Evolutionary conservation across 1,140 invertebrate species (phyloP).

Genomic region (Diachasma alloeum): DNA sequence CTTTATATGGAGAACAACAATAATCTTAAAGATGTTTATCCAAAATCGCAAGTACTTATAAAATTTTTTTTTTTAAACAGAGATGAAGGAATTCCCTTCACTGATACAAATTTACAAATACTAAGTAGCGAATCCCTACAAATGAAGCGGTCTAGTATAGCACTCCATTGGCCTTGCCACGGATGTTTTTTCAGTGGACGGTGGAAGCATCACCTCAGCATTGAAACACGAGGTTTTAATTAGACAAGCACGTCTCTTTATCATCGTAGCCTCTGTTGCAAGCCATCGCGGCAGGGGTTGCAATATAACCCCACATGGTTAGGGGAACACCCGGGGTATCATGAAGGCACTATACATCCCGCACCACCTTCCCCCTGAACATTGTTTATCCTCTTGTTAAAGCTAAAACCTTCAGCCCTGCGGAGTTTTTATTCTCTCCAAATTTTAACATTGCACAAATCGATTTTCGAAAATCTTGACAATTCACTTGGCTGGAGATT

Average conservation of each 20-base stretch:
- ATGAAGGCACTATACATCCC: background rate
- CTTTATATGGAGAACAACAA: no score
- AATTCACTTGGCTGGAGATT: no score
- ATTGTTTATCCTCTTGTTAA: background rate
- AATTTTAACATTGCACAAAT: no score
- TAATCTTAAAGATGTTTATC: no score
- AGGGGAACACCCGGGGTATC: background rate
- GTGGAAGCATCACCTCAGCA: background rate
- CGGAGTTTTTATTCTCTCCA: no score
- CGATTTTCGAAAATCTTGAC: no score
- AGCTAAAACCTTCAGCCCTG: background rate
- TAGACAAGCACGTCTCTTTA: background rate
- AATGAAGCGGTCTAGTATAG: background rate
- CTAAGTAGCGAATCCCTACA: no score
- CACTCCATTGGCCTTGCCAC: background rate
- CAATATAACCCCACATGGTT: background rate
- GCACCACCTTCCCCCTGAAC: background rate
- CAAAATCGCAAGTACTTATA: no score
- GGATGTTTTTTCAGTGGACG: background rate
- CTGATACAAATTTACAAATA: no score
- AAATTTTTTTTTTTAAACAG: no score
- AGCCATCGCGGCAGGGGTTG: background rate
- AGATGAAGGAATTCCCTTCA: no score
- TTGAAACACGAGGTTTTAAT: slow-evolving; percentile 8
- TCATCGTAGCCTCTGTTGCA: background rate